These are phyloP conservation scores for Molossus alvarezi DNA, from an alignment of 2,797 vertebrate species.

Conservation along the genomic window DNA sequence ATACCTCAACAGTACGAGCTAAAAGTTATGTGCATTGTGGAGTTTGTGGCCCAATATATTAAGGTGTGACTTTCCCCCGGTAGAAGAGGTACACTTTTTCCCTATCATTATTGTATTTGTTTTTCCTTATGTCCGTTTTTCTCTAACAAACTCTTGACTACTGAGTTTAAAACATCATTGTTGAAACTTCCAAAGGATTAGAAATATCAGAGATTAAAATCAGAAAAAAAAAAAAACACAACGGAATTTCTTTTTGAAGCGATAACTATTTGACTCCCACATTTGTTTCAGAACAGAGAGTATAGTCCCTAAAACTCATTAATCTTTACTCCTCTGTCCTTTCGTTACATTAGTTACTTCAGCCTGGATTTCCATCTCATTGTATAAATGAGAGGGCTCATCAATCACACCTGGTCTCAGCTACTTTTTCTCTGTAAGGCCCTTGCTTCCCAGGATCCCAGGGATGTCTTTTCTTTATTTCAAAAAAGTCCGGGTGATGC, in stretches of 20 bases:
- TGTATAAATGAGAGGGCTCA: conserved; percentile 74
- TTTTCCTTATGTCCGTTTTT: background rate
- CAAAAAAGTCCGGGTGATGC: background rate
- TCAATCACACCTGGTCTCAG: conserved; percentile 75
- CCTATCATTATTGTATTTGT: conserved; percentile 2
- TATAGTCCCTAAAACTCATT: conserved; percentile 66
- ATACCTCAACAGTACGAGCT: conserved; percentile 83
- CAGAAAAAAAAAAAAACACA: background rate
- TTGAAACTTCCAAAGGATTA: conserved; percentile 51
- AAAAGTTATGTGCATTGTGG: conserved; percentile 73
- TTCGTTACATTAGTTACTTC: conserved; percentile 77
- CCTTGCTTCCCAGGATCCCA: conserved; percentile 10
- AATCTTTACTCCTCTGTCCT: conserved; percentile 67
- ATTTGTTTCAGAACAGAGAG: conserved; percentile 69
- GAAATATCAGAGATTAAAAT: conserved; percentile 64
- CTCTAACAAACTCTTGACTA: background rate
- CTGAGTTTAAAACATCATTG: conserved; percentile 54
- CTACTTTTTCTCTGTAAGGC: conserved; percentile 6
- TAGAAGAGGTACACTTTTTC: conserved; percentile 17
- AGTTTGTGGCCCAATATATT: conserved; percentile 58
- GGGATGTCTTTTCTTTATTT: background rate
- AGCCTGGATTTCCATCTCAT: conserved; percentile 74
- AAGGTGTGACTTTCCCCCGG: conserved; percentile 68
- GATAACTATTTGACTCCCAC: conserved; percentile 26
- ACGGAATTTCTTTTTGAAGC: background rate